Evolutionary conservation across 2,888 invertebrate species (phyloP).

Genomic region (Leptinotarsa juncta): DNA sequence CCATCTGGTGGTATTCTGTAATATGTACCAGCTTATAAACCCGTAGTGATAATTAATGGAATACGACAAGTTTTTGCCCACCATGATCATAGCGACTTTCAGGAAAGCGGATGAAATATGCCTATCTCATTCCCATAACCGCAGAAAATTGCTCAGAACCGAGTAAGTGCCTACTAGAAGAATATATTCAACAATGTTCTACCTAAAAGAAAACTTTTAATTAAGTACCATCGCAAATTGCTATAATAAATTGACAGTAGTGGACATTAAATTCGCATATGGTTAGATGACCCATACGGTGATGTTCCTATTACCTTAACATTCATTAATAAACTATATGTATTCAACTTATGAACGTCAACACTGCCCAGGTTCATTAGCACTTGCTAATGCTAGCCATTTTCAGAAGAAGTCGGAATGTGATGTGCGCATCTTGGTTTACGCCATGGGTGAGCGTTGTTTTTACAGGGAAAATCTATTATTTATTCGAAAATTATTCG

Average conservation of each 20-base stretch:
- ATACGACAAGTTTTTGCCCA: not conserved
- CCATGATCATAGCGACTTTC: slow-evolving; percentile 1
- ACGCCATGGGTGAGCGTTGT: slow-evolving; percentile 45
- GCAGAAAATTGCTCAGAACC: slow-evolving; percentile 33
- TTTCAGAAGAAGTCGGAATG: slow-evolving; percentile 48
- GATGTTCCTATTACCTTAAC: slow-evolving; percentile 49
- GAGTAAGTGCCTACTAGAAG: slow-evolving; percentile 29
- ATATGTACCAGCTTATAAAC: not conserved
- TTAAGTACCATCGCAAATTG: slow-evolving; percentile 43
- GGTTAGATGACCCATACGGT: slow-evolving; percentile 45
- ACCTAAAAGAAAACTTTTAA: slow-evolving; percentile 47
- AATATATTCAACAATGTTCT: slow-evolving; percentile 33
- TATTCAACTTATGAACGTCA: slow-evolving; percentile 50
- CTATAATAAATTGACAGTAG: slow-evolving; percentile 44
- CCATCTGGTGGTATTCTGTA: not conserved
- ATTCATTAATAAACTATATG: slow-evolving; percentile 50
- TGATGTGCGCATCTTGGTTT: slow-evolving; percentile 44
- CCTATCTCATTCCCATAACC: slow-evolving; percentile 30
- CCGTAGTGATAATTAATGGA: not conserved
- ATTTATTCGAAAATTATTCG: slow-evolving; percentile 35
- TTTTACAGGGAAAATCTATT: slow-evolving; percentile 34
- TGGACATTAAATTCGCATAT: slow-evolving; percentile 44
- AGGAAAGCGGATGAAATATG: slow-evolving; percentile 11
- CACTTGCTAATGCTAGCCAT: slow-evolving; percentile 47
- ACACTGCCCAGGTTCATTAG: slow-evolving; percentile 49